Conservation (phyloP, 2,113 vertebrate species). For the Mirounga angustirostris region DNA sequence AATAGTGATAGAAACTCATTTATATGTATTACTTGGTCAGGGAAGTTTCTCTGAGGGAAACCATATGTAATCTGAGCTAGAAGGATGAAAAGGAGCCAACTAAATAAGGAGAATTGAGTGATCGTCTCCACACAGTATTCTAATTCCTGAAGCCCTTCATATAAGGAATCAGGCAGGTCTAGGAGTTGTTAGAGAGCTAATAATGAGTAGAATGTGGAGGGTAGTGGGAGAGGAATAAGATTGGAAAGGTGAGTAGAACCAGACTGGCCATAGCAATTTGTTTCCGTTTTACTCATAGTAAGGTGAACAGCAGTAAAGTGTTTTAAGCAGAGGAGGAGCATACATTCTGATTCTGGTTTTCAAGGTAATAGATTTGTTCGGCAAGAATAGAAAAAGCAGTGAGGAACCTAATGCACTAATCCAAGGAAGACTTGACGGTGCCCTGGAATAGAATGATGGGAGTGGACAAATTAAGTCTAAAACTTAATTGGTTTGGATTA, state of each 20-base stretch:
- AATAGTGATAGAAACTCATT: not conserved
- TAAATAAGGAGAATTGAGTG: not conserved
- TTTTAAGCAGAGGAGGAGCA: not conserved
- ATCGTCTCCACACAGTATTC: not conserved
- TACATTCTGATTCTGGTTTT: not conserved
- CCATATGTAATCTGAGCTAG: not conserved
- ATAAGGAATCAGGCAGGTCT: not conserved
- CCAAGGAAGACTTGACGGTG: not conserved
- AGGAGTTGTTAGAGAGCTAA: not conserved
- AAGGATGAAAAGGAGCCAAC: not conserved
- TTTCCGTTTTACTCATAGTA: not conserved
- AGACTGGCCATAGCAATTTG: not conserved
- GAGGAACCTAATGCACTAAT: not conserved
- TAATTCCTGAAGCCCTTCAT: not conserved
- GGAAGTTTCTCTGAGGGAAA: not conserved
- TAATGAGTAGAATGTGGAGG: not conserved
- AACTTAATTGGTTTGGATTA: not conserved
- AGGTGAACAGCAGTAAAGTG: not conserved
- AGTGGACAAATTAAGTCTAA: not conserved
- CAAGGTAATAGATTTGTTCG: not conserved
- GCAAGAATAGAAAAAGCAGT: not conserved
- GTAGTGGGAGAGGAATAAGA: not conserved
- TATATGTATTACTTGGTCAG: slow-evolving; percentile 16
- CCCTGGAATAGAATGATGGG: not conserved
- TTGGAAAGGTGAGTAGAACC: not conserved